Percentiles rank a stretch among this genome's conserved stretches.
phyloP scores from a whole-genome alignment of 2,113 vertebrate species.

The Bolborhynchus lineola region DNA sequence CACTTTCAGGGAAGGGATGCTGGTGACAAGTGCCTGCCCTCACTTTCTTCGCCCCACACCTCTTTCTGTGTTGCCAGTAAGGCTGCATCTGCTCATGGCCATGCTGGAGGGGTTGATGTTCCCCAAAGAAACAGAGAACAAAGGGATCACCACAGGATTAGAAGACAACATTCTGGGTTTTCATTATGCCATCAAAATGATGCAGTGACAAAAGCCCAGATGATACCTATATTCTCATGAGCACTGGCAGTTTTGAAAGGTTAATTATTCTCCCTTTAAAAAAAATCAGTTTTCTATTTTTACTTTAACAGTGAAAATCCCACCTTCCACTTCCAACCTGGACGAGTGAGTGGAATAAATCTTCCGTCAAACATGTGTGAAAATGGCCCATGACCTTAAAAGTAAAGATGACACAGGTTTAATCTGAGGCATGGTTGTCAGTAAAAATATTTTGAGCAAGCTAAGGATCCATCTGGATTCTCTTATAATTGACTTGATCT shows the following conservation, averaged over 20 bases:
- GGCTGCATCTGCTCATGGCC: background rate
- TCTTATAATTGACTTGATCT: background rate
- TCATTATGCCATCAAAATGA: background rate
- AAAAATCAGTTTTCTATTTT: background rate
- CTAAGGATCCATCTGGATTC: background rate
- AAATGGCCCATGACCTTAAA: conserved; percentile 94
- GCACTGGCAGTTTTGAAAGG: background rate
- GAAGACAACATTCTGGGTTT: background rate
- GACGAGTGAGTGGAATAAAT: conserved; percentile 86
- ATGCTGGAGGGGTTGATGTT: accelerated
- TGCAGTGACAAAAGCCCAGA: background rate
- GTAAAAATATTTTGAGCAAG: background rate
- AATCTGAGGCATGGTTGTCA: background rate
- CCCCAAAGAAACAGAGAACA: background rate
- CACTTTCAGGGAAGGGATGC: background rate
- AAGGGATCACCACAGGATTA: background rate
- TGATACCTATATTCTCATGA: background rate
- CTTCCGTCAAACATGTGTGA: conserved; percentile 94
- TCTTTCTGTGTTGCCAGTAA: background rate
- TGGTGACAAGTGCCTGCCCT: background rate
- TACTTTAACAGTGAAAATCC: background rate
- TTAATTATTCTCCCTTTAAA: background rate
- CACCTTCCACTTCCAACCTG: conserved; percentile 84
- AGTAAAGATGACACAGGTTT: conserved; percentile 22
- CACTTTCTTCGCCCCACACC: background rate